These are phyloP conservation scores for Argyresthia albistria DNA, from an alignment of 2,888 invertebrate species.

Conservation along the genomic window DNA sequence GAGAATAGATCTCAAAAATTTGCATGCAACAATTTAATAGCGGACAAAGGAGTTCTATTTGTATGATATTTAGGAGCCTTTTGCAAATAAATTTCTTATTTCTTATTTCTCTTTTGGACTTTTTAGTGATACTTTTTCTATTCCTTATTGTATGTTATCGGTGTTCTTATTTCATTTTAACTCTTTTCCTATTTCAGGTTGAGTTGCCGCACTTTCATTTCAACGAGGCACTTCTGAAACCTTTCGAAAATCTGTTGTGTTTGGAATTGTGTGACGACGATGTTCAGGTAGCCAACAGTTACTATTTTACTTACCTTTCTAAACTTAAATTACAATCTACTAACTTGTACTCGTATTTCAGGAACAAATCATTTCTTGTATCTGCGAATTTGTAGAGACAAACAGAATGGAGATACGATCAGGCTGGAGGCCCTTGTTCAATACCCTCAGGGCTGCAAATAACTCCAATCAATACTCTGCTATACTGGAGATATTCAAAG, in stretches of 20 bases:
- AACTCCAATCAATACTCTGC: constrained; percentile 81
- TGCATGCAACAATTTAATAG: too few species aligned
- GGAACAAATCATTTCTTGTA: constrained; percentile 93
- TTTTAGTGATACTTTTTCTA: too few species aligned
- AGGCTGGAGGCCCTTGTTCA: constrained; percentile 97
- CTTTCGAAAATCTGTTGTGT: constrained; percentile 94
- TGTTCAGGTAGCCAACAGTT: constrained; percentile 78
- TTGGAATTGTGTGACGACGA: constrained; percentile 94
- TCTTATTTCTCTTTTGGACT: too few species aligned
- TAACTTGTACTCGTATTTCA: constrained; percentile 37
- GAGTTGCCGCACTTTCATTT: constrained; percentile 96
- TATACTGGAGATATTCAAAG: constrained; percentile 92
- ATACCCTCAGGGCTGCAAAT: constrained; percentile 90
- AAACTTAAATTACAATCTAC: neutral
- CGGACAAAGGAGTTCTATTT: too few species aligned
- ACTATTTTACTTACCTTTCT: neutral
- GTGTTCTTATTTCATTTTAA: too few species aligned
- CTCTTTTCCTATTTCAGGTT: constrained; percentile 28
- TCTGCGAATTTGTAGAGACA: constrained; percentile 96
- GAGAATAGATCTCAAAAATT: too few species aligned
- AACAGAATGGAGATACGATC: constrained; percentile 94
- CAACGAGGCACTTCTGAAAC: constrained; percentile 94
- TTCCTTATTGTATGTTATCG: too few species aligned
- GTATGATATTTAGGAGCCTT: too few species aligned
- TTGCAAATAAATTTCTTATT: too few species aligned